Percentiles rank a stretch among this genome's conserved stretches.
These are phyloP conservation scores for Phalanger gymnotis DNA, from an alignment of 2,797 vertebrate species.

Conservation along the genomic window DNA sequence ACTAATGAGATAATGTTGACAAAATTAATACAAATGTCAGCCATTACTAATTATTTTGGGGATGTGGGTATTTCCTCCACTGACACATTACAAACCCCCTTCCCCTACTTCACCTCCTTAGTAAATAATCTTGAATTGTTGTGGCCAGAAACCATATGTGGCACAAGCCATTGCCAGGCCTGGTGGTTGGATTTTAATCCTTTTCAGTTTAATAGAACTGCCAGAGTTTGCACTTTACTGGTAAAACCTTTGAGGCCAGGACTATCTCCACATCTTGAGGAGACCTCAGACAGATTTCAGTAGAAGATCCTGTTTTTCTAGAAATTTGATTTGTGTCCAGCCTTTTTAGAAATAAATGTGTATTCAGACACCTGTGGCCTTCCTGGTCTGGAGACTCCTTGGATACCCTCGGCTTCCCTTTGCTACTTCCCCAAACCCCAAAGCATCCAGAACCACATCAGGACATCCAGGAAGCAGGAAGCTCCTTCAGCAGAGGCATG, in stretches of 20 bases:
- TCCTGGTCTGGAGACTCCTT: not conserved
- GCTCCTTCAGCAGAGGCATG: not conserved
- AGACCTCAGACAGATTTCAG: not conserved
- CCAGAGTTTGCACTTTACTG: not conserved
- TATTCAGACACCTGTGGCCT: not conserved
- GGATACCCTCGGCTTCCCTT: not conserved
- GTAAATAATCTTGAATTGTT: not conserved
- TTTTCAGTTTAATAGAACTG: not conserved
- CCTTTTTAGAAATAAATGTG: not conserved
- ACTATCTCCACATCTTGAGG: not conserved
- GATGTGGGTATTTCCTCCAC: not conserved
- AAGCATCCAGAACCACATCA: not conserved
- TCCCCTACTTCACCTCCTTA: not conserved
- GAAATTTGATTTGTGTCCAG: not conserved
- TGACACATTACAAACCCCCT: not conserved
- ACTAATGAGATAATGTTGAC: not conserved
- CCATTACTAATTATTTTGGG: rapidly evolving
- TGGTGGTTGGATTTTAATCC: not conserved
- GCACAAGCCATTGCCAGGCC: not conserved
- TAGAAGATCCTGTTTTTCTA: not conserved
- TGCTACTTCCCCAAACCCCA: not conserved
- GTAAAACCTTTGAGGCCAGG: not conserved
- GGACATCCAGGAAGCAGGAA: not conserved
- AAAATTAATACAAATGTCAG: not conserved
- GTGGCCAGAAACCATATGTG: not conserved